Evolutionary conservation across 2,888 invertebrate genomes (phyloP), one percentile per base, ranked within the genome.

Genomic region (Mimachlamys varia): DNA sequence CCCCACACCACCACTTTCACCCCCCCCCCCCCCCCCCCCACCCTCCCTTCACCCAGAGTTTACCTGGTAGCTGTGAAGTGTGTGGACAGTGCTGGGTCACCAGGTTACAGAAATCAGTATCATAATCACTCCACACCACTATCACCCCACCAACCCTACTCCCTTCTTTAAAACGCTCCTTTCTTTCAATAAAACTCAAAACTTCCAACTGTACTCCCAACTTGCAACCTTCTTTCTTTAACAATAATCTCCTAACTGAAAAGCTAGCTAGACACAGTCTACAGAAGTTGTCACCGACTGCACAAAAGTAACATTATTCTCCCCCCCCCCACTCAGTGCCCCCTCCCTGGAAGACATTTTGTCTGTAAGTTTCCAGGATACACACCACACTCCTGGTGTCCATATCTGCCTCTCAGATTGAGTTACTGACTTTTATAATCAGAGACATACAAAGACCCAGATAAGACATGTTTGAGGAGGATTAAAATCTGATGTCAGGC

Each of bases 391-490:
- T 76, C 76, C 2, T 7, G 27, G 76, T 76, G 22, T 33, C 76
- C 76, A 76, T 76, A 76, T 33, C 76, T 76, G 12, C 27, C 27
- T 10, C 76, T 76, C 33, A 76, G 12, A 33, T 22, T 12, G 27
- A 76, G 33, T 13, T 33, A 76, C 33, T 13, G 33, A 76, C 27
- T 76, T 33, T 33, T 2, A 76, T 76, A 76, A 76, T 76, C 0
- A 33, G 7, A 76, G 15, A 33, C 76, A 7, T 33, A 76, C 76
- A 76, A 76, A 33, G 76, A 22, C 76, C 33, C 27, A 33, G 76
- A 76, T 76, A 76, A 76, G 76, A 27, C 33, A 76, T 76, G 33
- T 76, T 76, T 76, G 76, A 33, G 22, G 27, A 76, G 76, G 76
- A 76, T 76, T 76, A 33, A 76, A 76, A 76, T 76, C 33, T 5